Conservation (phyloP, 2,888 invertebrate species). For the Diploptera punctata region DNA sequence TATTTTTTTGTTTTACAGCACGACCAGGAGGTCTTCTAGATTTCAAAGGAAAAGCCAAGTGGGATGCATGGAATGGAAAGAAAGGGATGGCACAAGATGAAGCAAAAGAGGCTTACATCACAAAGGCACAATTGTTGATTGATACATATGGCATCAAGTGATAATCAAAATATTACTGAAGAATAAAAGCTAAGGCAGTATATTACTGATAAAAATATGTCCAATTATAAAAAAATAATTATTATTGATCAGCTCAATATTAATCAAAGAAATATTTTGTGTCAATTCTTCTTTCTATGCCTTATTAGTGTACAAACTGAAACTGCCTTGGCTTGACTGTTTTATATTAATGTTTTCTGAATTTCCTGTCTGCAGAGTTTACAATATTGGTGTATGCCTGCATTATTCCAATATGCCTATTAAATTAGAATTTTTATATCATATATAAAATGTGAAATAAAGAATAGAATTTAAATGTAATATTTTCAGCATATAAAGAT, state of each 20-base stretch:
- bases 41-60: slow-evolving; percentile 94
- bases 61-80: slow-evolving; percentile 88
- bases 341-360: background rate
- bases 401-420: no score
- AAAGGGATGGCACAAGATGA: slow-evolving; percentile 79
- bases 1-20: slow-evolving; percentile 54
- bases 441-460: no score
- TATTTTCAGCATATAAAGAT: no score
- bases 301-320: slow-evolving; percentile 23
- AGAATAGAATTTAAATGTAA: no score
- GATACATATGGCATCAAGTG: slow-evolving; percentile 51
- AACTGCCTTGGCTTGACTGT: background rate
- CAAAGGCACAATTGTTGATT: slow-evolving; percentile 71
- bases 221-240: no score
- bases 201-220: no score
- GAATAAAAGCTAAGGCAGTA: no score
- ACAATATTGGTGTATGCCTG: no score
- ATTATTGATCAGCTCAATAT: background rate
- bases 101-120: slow-evolving; percentile 86
- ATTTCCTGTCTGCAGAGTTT: no score
- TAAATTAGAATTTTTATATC: no score
- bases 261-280: no score
- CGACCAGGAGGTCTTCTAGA: slow-evolving; percentile 93
- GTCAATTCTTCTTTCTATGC: slow-evolving; percentile 13
- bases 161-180: background rate